phyloP scores from a whole-genome alignment of 2,888 invertebrate species.

The Molanna angustata region DNA sequence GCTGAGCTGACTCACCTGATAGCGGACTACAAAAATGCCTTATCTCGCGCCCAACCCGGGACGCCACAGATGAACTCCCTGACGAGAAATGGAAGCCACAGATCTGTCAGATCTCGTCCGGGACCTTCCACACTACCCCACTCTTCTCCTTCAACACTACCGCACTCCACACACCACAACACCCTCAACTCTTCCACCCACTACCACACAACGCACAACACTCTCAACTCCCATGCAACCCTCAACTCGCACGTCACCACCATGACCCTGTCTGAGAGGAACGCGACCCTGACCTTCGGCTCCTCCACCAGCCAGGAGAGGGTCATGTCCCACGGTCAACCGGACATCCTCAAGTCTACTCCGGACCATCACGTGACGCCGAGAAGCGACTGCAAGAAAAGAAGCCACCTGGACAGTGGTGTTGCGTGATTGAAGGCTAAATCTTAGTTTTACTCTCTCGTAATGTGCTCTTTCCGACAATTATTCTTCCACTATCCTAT shows the following conservation, averaged over 20 bases:
- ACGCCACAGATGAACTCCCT: slow-evolving; percentile 79
- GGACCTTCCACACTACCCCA: slow-evolving; percentile 43
- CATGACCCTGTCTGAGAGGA: slow-evolving; percentile 47
- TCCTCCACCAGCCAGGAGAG: slow-evolving; percentile 39
- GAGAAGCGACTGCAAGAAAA: slow-evolving; percentile 40
- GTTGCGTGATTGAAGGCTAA: slow-evolving; percentile 45
- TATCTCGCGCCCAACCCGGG: slow-evolving; percentile 70
- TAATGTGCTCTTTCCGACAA: not conserved
- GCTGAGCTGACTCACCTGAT: slow-evolving; percentile 86
- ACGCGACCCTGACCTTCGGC: slow-evolving; percentile 45
- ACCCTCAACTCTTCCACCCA: slow-evolving; percentile 40
- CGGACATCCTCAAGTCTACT: slow-evolving; percentile 82
- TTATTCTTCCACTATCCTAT: not conserved
- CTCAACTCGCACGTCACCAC: slow-evolving; percentile 46
- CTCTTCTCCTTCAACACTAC: slow-evolving; percentile 49
- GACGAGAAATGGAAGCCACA: slow-evolving; percentile 67
- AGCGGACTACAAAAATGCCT: slow-evolving; percentile 91
- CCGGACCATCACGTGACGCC: slow-evolving; percentile 68
- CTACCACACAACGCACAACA: slow-evolving; percentile 53
- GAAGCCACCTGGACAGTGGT: slow-evolving; percentile 45
- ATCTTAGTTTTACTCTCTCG: slow-evolving; percentile 11
- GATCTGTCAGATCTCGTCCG: slow-evolving; percentile 54
- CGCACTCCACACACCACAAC: slow-evolving; percentile 40
- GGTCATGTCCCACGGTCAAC: slow-evolving; percentile 59
- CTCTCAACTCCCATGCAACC: slow-evolving; percentile 58